These are phyloP conservation scores for silkworm (Bombyx mori) DNA, from an alignment of 1,140 invertebrate genomes.

Conservation along the genomic window ASM3026992v2 NC_085134.1:4791001-4791500, in stretches of 20 bases:
- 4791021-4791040: too few species aligned
- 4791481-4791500: too few species aligned
- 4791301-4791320: constrained; percentile 19
- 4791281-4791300: constrained; percentile 25
- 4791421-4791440: too few species aligned
- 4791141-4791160: constrained; percentile 16
- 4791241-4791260: constrained; percentile 17
- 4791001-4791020: too few species aligned
- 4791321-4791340: background rate
- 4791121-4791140: constrained; percentile 12
- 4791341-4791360: background rate
- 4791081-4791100: constrained; percentile 8
- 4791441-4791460: too few species aligned
- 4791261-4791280: constrained; percentile 30
- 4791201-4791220: background rate
- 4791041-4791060: too few species aligned
- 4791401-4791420: too few species aligned
- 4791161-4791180: background rate
- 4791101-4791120: constrained; percentile 8
- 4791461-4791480: too few species aligned
- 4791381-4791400: too few species aligned
- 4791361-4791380: too few species aligned
- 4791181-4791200: constrained; percentile 1
- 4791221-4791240: constrained; percentile 8
- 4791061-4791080: constrained; percentile 6